Conservation (phyloP, 2,888 invertebrate genomes). For the Perithous albicinctus region DNA sequence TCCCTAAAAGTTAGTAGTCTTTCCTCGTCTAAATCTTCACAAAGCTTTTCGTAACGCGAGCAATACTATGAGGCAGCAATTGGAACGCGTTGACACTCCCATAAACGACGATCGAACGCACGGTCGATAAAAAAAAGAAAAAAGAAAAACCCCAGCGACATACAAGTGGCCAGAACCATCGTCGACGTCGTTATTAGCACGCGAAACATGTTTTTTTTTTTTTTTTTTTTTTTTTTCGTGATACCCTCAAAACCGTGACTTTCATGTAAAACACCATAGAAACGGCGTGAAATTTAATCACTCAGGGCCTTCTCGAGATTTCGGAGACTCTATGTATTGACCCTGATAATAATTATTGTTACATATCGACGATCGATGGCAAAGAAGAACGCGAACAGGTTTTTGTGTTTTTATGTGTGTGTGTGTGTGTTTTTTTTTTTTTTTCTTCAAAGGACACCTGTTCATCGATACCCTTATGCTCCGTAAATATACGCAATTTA, state of each 20-base stretch:
- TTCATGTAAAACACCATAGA: constrained; percentile 50
- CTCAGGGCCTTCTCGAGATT: constrained; percentile 30
- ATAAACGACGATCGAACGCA: constrained; percentile 13
- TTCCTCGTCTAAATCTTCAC: neutral
- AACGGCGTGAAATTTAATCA: constrained; percentile 40
- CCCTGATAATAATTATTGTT: constrained; percentile 65
- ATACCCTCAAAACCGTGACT: constrained; percentile 36
- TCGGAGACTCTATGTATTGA: constrained; percentile 53
- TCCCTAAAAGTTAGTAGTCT: constrained; percentile 6
- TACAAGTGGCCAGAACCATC: constrained; percentile 6
- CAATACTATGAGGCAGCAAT: constrained; percentile 13
- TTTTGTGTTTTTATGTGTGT: constrained; percentile 35
- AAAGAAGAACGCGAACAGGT: constrained; percentile 55
- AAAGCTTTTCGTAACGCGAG: constrained; percentile 11
- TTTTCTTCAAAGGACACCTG: constrained; percentile 46
- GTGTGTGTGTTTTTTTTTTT: too few relatives aligned
- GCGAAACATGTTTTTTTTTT: neutral
- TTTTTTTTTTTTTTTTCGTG: constrained; percentile 16
- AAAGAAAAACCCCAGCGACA: too few relatives aligned
- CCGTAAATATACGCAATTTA: constrained; percentile 59
- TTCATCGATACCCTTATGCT: constrained; percentile 64
- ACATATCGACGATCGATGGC: constrained; percentile 61
- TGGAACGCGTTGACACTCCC: constrained; percentile 7
- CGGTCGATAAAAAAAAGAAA: constrained; percentile 22
- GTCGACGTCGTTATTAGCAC: neutral